Evolutionary conservation across 2,888 invertebrate genomes (phyloP), one percentile per base, ranked within the genome.

Genomic region (Chaetoderma sp.): DNA sequence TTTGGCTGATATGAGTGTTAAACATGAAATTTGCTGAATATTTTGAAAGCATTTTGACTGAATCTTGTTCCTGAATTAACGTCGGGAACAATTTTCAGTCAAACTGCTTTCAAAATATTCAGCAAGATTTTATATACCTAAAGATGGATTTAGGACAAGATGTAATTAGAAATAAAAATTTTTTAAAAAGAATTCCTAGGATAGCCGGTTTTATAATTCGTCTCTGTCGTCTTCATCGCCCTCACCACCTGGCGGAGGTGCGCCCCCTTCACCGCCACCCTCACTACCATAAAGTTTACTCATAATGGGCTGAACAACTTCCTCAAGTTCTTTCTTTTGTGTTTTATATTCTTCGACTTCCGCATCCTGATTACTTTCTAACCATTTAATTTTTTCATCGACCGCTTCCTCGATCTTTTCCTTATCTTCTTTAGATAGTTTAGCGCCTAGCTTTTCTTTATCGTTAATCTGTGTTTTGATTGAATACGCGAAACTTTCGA

Each of bases 311-410:
- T 98, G 96, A 0, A 97, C 96, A 39, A 97, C 91, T 77, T 94
- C 94, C 86, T 98, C 96, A 57, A 99, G 89, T 75, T 95, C 93
- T 86, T 98, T 97, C 92, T 90, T 98, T 86, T 97, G 95, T 83
- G 93, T 93, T 87, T 95, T 95, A 89, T 94, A 94, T 66, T 96
- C 95, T 78, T 96, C 95, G 0, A 93, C 90, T 68, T 96, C 96
- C 0, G 94, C 93, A 80, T 96, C 96, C 80, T 93, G 93, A 88
- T 99, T 97, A 76, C 93, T 93, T 87, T 99, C 98, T 72, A 99
- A 89, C 98, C 98, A 99, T 83, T 97, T 96, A 87, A 99, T 98
- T 74, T 95, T 93, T 77, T 95, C 96, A 67, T 98, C 96, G 74
- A 98, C 93, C n/a, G 94, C 95, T 78, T 84, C 92, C 84, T 97